Conservation (phyloP, 1,140 invertebrate species). For the Ceratina calcarata region DNA sequence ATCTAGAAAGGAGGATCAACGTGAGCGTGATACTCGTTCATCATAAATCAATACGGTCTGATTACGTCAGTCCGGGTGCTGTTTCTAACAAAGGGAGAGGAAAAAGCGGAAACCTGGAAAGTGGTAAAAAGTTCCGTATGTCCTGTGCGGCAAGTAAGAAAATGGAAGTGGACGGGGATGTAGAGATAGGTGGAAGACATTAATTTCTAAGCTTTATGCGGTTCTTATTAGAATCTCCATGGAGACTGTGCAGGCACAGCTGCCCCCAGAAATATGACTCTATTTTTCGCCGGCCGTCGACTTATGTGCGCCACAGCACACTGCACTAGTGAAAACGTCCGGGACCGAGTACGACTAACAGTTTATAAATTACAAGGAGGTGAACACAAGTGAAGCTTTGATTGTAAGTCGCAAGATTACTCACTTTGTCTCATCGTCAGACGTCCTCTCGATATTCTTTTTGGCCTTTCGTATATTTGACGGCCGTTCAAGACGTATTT, state of each 20-base stretch:
- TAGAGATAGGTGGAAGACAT: conserved; percentile 64
- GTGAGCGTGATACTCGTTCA: conserved; percentile 34
- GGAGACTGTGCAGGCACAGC: conserved; percentile 60
- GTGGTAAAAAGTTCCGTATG: conserved; percentile 42
- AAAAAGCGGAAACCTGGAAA: background rate
- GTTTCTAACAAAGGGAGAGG: conserved; percentile 9
- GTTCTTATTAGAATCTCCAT: conserved; percentile 70
- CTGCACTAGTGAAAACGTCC: conserved; percentile 10
- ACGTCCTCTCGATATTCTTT: conserved; percentile 6
- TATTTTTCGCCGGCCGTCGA: conserved; percentile 64
- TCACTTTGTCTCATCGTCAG: background rate
- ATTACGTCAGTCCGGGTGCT: conserved; percentile 58
- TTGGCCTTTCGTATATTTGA: background rate
- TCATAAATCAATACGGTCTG: conserved; percentile 57
- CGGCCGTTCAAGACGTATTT: background rate
- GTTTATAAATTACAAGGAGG: conserved; percentile 37
- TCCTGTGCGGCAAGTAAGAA: conserved; percentile 18
- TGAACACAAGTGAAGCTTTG: conserved; percentile 16
- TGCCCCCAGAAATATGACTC: conserved; percentile 67
- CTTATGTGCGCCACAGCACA: conserved; percentile 60
- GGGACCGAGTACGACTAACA: conserved; percentile 27
- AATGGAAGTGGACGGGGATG: background rate
- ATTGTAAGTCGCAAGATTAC: conserved; percentile 30
- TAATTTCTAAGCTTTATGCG: conserved; percentile 70
- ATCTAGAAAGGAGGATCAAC: too few relatives aligned